A percentile compares a stretch with the other conserved stretches of the same genome.
Conservation (phyloP, 2,888 invertebrate genomes). For the Neoscelio sp. region DNA sequence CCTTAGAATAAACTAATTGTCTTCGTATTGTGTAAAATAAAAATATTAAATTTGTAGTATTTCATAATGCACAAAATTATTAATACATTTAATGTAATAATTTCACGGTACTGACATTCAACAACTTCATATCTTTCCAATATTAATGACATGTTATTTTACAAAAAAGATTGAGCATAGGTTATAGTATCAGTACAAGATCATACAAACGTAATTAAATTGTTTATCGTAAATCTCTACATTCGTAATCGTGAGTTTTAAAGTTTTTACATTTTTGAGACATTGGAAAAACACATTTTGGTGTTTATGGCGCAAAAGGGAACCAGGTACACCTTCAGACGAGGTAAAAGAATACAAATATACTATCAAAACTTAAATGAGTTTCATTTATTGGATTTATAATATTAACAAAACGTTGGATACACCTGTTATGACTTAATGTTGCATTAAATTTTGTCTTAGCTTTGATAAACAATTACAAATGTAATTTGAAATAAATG, state of each 20-base stretch:
- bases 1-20: too few relatives aligned
- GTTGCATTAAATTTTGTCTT: background rate
- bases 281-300: slow-evolving; percentile 56
- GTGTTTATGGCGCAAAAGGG: slow-evolving; percentile 44
- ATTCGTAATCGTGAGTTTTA: slow-evolving; percentile 53
- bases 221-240: slow-evolving; percentile 6
- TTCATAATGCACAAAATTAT: too few relatives aligned
- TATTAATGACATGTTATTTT: background rate
- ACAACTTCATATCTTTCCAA: slow-evolving; percentile 1
- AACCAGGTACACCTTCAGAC: slow-evolving; percentile 18
- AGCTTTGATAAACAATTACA: too few relatives aligned
- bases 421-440: background rate
- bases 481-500: too few relatives aligned
- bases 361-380: background rate
- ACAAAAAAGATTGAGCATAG: slow-evolving; percentile 3
- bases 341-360: slow-evolving; percentile 49
- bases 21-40: too few relatives aligned
- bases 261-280: slow-evolving; percentile 32
- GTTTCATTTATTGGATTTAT: background rate
- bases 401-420: too few relatives aligned
- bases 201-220: slow-evolving; percentile 3
- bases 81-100: too few relatives aligned
- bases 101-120: too few relatives aligned
- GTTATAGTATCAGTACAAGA: slow-evolving; percentile 25
- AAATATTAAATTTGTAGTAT: too few relatives aligned